phyloP scores from a whole-genome alignment of 1,140 invertebrate species.

The Cryptotermes secundus region DNA sequence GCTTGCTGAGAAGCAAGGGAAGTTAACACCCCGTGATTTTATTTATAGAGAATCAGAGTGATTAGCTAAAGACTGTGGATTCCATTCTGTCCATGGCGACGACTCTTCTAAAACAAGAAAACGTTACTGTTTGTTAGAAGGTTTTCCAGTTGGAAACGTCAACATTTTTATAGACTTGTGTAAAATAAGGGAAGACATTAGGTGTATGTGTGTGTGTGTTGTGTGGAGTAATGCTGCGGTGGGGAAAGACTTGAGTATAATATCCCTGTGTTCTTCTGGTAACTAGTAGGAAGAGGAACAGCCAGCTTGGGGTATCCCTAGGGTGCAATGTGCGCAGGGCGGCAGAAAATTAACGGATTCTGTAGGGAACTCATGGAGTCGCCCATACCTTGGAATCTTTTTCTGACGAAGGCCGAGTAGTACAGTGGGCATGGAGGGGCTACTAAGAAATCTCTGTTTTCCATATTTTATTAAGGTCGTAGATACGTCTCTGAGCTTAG shows the following conservation, averaged over 20 bases:
- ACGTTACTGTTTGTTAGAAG: not conserved
- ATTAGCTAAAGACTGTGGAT: no score
- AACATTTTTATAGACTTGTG: not conserved
- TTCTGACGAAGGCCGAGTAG: not conserved
- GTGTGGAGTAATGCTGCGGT: not conserved
- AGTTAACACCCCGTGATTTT: no score
- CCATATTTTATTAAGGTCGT: no score
- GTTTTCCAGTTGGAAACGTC: not conserved
- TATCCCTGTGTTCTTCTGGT: not conserved
- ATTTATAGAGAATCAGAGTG: no score
- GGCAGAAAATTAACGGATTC: constrained; percentile 69
- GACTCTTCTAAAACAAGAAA: not conserved
- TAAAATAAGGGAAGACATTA: not conserved
- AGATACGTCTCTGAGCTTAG: no score
- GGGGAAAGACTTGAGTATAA: not conserved
- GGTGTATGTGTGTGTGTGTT: not conserved
- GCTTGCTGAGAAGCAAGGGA: not conserved
- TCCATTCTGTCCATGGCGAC: not conserved
- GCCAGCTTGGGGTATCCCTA: constrained; percentile 44
- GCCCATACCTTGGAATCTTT: not conserved
- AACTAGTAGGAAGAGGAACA: not conserved
- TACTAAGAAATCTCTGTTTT: no score
- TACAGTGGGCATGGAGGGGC: not conserved
- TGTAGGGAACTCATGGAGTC: constrained; percentile 58
- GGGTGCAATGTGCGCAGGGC: constrained; percentile 67